These are phyloP conservation scores for Ephialtes manifestator DNA, from an alignment of 2,888 invertebrate species.

Conservation along the genomic window DNA sequence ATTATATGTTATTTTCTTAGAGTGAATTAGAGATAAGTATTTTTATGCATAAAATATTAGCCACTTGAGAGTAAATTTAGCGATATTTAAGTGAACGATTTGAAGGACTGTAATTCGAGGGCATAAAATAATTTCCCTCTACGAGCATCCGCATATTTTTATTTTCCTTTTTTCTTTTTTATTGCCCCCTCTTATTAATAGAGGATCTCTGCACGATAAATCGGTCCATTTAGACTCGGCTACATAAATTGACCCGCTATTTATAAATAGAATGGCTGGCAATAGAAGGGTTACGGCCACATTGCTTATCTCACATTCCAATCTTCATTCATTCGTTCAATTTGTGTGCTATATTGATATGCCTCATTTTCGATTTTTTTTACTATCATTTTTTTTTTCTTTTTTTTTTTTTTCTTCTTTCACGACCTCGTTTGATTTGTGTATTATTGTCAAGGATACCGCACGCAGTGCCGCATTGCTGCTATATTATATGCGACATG, in stretches of 20 bases:
- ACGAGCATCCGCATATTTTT: not conserved
- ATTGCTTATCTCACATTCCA: constrained; percentile 58
- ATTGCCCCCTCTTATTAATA: constrained; percentile 47
- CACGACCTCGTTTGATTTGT: not conserved
- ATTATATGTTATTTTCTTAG: not conserved
- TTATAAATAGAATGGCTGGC: constrained; percentile 63
- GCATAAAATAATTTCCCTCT: not conserved
- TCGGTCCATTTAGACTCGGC: constrained; percentile 48
- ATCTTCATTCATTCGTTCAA: constrained; percentile 63
- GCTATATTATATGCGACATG: not conserved
- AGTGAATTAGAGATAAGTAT: not conserved
- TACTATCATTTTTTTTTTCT: not conserved
- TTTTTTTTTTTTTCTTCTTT: not conserved
- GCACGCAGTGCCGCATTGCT: constrained; percentile 22
- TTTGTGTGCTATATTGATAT: constrained; percentile 37
- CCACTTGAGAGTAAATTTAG: not conserved
- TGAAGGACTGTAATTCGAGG: not conserved
- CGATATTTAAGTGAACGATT: not conserved
- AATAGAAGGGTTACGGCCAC: constrained; percentile 61
- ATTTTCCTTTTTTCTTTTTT: not conserved
- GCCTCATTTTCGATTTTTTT: not conserved
- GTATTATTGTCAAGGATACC: constrained; percentile 15
- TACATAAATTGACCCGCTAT: constrained; percentile 57
- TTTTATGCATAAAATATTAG: not conserved
- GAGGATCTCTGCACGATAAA: constrained; percentile 50